Percentiles rank a stretch among this genome's conserved stretches.
These are phyloP conservation scores for Galleria mellonella DNA, from an alignment of 1,140 invertebrate species.

Conservation along the genomic window DNA sequence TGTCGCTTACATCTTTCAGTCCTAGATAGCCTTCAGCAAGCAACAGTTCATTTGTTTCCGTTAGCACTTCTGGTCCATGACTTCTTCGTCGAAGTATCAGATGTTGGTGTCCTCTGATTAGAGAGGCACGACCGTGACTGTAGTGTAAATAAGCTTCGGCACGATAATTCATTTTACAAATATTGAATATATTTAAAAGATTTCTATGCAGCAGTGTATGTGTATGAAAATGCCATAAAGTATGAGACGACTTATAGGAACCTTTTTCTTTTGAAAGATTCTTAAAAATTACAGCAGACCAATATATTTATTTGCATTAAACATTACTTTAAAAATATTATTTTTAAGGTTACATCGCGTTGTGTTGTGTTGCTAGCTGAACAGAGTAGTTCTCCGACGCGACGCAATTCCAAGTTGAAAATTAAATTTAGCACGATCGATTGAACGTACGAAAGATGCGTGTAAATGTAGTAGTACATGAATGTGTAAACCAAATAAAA, in stretches of 20 bases:
- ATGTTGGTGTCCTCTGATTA: conserved; percentile 48
- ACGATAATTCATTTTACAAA: neutral
- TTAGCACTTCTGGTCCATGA: conserved; percentile 51
- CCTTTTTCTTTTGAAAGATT: too few species aligned
- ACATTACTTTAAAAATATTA: too few species aligned
- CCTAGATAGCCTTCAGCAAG: conserved; percentile 42
- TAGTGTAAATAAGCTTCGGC: neutral
- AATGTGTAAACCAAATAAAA: too few species aligned
- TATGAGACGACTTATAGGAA: too few species aligned
- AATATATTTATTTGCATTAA: too few species aligned
- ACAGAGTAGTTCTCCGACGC: neutral
- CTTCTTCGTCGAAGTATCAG: conserved; percentile 51
- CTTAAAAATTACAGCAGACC: too few species aligned
- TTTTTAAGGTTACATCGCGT: too few species aligned
- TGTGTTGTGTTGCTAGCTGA: too few species aligned
- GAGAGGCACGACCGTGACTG: conserved; percentile 41
- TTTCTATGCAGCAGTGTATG: too few species aligned
- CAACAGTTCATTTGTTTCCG: conserved; percentile 62
- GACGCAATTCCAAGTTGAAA: conserved; percentile 9
- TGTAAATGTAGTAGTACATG: too few species aligned
- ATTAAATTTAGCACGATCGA: conserved; percentile 23
- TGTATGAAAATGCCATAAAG: too few species aligned
- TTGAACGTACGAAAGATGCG: neutral
- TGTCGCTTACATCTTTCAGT: conserved; percentile 16
- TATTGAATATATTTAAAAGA: neutral